phyloP scores from a whole-genome alignment of 2,797 vertebrate species.

The Urocyon cinereoargenteus region DNA sequence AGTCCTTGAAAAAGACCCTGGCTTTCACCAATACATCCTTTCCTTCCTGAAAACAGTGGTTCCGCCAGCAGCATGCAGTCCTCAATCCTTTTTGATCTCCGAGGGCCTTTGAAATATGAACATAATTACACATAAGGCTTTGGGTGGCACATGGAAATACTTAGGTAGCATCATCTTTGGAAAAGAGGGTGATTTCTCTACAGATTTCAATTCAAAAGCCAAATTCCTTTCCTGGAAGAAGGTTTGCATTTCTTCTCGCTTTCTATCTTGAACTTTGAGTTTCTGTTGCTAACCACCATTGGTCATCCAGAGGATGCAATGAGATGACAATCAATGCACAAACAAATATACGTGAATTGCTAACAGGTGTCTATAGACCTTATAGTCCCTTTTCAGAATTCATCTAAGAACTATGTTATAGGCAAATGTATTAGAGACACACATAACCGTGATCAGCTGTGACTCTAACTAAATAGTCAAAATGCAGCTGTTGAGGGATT shows the following conservation, averaged over 20 bases:
- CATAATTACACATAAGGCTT: not conserved
- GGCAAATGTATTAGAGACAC: not conserved
- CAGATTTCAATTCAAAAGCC: not conserved
- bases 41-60: not conserved
- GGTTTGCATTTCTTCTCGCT: not conserved
- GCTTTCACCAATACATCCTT: not conserved
- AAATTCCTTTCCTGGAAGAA: constrained; percentile 32
- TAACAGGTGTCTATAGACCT: not conserved
- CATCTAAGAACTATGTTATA: not conserved
- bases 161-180: constrained; percentile 27
- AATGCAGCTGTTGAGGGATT: not conserved
- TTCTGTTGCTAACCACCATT: not conserved
- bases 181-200: not conserved
- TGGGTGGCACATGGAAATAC: constrained; percentile 3
- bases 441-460: not conserved
- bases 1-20: not conserved
- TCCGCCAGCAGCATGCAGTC: not conserved
- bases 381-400: not conserved
- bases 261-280: not conserved
- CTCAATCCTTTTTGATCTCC: not conserved
- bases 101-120: not conserved
- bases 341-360: not conserved
- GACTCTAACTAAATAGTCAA: not conserved
- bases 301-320: not conserved
- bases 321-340: not conserved